phyloP scores from a whole-genome alignment of 2,113 vertebrate species.

The Bubo bubo region DNA sequence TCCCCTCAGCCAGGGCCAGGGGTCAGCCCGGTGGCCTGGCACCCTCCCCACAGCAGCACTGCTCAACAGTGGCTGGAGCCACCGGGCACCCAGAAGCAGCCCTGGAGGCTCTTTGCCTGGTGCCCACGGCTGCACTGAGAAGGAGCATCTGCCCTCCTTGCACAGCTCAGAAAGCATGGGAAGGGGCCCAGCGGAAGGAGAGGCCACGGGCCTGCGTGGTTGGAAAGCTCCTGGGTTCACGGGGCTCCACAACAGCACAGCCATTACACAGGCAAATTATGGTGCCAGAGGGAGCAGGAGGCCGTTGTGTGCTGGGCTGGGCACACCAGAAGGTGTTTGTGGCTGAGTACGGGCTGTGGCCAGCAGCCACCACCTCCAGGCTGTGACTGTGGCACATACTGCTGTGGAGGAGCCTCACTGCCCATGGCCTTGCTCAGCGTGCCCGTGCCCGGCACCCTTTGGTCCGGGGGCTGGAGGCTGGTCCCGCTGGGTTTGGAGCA shows the following conservation, averaged over 20 bases:
- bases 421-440: neutral
- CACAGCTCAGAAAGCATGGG: neutral
- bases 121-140: neutral
- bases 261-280: neutral
- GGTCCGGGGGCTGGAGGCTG: neutral
- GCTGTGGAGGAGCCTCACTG: neutral
- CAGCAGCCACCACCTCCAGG: neutral
- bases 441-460: neutral
- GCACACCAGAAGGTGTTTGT: accelerated
- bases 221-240: accelerated
- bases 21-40: neutral
- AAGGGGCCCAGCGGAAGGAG: neutral
- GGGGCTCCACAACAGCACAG: neutral
- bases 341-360: neutral
- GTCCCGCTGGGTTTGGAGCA: too few species aligned
- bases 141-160: neutral
- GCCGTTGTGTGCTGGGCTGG: accelerated
- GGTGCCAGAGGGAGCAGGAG: neutral
- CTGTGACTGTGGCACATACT: neutral
- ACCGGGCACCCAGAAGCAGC: too few species aligned
- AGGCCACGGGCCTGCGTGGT: neutral
- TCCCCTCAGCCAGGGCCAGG: neutral
- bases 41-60: neutral
- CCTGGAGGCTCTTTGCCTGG: neutral
- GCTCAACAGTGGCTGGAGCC: neutral